These are phyloP conservation scores for Daboia siamensis DNA, from an alignment of 2,113 vertebrate genomes.

Conservation along the genomic window DNA sequence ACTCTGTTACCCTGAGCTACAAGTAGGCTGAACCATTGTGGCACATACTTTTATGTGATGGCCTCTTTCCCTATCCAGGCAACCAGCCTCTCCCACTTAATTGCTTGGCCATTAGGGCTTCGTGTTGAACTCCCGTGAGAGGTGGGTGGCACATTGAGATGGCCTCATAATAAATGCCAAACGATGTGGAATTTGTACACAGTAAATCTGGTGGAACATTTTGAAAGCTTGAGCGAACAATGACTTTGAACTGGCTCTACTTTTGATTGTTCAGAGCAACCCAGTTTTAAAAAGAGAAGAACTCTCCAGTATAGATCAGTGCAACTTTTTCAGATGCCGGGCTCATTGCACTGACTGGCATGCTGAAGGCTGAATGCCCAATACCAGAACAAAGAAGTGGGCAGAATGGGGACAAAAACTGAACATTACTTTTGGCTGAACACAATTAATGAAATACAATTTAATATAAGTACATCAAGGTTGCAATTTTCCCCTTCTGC, in stretches of 20 bases:
- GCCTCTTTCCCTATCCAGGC: slow-evolving; percentile 20
- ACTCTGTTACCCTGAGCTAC: neutral
- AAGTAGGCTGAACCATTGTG: neutral
- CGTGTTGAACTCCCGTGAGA: neutral
- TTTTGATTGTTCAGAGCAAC: neutral
- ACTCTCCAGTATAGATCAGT: neutral
- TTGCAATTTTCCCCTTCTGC: neutral
- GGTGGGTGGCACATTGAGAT: neutral
- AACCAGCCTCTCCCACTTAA: neutral
- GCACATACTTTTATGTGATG: slow-evolving; percentile 30
- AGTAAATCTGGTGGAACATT: neutral
- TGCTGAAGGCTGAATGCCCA: neutral
- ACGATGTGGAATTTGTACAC: neutral
- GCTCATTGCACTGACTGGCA: neutral
- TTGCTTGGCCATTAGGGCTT: neutral
- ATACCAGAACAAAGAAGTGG: neutral
- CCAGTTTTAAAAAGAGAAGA: neutral
- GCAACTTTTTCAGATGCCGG: neutral
- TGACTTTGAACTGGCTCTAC: neutral
- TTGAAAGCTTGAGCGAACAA: neutral
- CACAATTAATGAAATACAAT: neutral
- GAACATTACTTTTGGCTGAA: neutral
- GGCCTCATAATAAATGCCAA: neutral
- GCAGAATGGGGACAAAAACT: neutral
- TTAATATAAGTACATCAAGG: neutral